These are phyloP conservation scores for Lanistes nyassanus DNA, from an alignment of 1,140 invertebrate genomes.

Conservation along the genomic window DNA sequence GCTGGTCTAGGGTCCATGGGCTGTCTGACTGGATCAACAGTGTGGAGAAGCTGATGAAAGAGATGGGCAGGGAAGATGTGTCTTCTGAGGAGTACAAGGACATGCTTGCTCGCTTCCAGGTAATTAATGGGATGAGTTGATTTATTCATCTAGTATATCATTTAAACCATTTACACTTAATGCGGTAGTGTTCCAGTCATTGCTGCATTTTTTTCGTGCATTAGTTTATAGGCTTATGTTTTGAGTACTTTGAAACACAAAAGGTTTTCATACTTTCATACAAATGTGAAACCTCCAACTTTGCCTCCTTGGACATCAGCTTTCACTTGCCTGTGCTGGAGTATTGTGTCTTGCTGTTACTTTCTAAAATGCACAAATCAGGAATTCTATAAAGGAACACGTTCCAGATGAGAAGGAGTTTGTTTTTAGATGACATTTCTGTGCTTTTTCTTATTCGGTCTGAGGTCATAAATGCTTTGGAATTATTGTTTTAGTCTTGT, in stretches of 20 bases:
- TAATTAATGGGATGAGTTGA: constrained; percentile 61
- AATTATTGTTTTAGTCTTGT: no score
- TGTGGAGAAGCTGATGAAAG: constrained; percentile 83
- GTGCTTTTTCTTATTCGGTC: no score
- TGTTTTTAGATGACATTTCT: no score
- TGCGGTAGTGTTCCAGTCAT: neutral
- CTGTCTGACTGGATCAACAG: constrained; percentile 92
- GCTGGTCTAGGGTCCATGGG: constrained; percentile 74
- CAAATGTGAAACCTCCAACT: no score
- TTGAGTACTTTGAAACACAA: neutral
- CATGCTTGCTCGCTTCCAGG: constrained; percentile 89
- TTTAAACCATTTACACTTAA: neutral
- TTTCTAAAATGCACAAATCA: no score
- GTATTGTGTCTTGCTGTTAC: no score
- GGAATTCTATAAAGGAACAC: no score
- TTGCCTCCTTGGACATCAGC: no score
- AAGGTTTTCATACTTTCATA: neutral
- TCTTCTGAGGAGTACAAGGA: constrained; percentile 89
- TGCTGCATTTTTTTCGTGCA: neutral
- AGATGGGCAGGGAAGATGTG: constrained; percentile 84
- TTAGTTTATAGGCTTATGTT: no score
- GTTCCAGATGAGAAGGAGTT: no score
- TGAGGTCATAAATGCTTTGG: no score
- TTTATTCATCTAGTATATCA: neutral
- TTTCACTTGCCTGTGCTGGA: no score